A percentile compares a stretch with the other conserved stretches of the same genome.
Evolutionary conservation across 2,888 invertebrate genomes (phyloP).

Genomic region (Rotaria magnacalcarata): DNA sequence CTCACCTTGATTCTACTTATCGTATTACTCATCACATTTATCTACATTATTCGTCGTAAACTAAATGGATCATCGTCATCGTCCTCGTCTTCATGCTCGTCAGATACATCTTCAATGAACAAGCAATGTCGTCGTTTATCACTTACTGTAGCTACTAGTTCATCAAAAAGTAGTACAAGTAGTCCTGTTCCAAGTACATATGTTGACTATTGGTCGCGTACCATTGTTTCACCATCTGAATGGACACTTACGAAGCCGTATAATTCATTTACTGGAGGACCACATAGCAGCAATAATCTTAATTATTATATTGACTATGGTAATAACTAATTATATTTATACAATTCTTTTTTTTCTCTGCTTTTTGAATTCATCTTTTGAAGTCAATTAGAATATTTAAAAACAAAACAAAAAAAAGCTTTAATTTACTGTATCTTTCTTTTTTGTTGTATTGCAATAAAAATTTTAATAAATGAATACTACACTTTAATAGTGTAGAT

Average conservation of each 20-base stretch:
- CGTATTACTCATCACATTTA: not conserved
- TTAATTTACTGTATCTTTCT: not conserved
- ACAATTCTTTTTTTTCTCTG: not conserved
- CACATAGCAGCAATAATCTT: not conserved
- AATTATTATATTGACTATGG: not conserved
- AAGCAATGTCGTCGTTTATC: not conserved
- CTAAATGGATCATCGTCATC: not conserved
- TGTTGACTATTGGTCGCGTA: not conserved
- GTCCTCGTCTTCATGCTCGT: not conserved
- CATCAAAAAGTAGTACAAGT: not conserved
- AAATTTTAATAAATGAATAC: too few species aligned
- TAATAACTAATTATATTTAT: not conserved
- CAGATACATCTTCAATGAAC: not conserved
- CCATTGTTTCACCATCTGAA: not conserved
- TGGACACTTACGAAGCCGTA: not conserved
- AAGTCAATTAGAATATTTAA: not conserved
- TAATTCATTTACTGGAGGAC: not conserved
- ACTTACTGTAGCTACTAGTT: not conserved
- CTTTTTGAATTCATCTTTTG: not conserved
- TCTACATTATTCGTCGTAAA: not conserved
- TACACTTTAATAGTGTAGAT: too few species aligned
- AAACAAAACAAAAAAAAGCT: not conserved
- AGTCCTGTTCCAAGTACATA: not conserved
- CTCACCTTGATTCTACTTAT: not conserved
- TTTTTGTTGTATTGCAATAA: not conserved